Evolutionary conservation across 2,797 vertebrate species (phyloP).

Genomic region (Pseudotriccus pelzelni): DNA sequence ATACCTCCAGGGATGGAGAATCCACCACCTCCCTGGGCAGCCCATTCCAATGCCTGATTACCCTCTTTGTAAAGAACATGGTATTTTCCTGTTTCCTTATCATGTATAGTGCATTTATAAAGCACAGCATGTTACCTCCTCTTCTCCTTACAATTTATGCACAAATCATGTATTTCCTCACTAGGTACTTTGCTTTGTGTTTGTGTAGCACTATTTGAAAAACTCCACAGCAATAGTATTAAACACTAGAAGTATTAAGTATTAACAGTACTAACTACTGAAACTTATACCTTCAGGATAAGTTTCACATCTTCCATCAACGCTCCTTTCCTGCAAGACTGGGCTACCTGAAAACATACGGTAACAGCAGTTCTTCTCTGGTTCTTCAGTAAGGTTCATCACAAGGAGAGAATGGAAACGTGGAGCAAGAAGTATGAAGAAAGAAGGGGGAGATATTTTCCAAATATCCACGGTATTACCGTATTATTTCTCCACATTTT

Average conservation of each 20-base stretch:
- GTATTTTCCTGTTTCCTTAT: neutral
- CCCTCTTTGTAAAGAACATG: too few relatives aligned
- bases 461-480: neutral
- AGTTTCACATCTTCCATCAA: neutral
- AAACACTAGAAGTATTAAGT: neutral
- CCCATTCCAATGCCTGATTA: too few relatives aligned
- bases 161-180: neutral
- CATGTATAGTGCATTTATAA: neutral
- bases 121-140: neutral
- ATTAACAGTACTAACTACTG: neutral
- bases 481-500: neutral
- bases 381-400: neutral
- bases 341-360: neutral
- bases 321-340: neutral
- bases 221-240: neutral
- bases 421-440: neutral
- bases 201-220: neutral
- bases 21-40: too few relatives aligned
- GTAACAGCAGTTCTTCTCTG: neutral
- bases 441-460: neutral
- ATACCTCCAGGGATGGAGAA: too few relatives aligned
- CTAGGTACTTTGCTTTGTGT: neutral
- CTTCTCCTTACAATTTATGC: neutral
- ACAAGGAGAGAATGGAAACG: neutral
- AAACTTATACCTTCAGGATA: neutral